Evolutionary conservation across 2,888 invertebrate genomes (phyloP).

Genomic region (Parascotia fuliginaria): DNA sequence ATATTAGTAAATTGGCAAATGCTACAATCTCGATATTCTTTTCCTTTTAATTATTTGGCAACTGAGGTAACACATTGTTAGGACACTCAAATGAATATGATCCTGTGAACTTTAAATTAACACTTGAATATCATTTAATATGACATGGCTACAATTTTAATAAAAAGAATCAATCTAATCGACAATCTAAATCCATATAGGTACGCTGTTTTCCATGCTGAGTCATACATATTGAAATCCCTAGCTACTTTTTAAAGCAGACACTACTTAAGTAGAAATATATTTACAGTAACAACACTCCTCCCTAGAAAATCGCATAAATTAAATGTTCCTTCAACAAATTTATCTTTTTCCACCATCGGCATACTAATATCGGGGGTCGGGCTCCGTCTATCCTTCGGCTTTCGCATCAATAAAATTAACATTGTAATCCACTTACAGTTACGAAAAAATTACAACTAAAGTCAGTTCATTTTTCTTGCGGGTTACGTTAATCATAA

Average conservation of each 20-base stretch:
- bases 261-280: constrained; percentile 37
- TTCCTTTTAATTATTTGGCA: too few species aligned
- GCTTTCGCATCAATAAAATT: constrained; percentile 82
- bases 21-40: too few species aligned
- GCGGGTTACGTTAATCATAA: constrained; percentile 50
- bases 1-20: too few species aligned
- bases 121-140: too few species aligned
- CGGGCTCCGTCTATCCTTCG: constrained; percentile 60
- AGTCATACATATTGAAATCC: constrained; percentile 6
- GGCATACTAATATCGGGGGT: constrained; percentile 77
- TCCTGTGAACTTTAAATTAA: too few species aligned
- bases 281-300: constrained; percentile 50
- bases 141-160: too few species aligned
- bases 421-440: constrained; percentile 84
- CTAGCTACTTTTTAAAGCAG: constrained; percentile 8
- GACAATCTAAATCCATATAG: neutral
- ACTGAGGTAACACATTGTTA: too few species aligned
- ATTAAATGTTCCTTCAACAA: constrained; percentile 80
- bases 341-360: constrained; percentile 82
- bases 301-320: constrained; percentile 73
- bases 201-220: neutral
- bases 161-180: neutral
- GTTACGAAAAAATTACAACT: constrained; percentile 73
- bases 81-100: too few species aligned
- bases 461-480: constrained; percentile 49